Conservation (phyloP, 2,113 vertebrate genomes). For the Manacus vitellinus region DNA sequence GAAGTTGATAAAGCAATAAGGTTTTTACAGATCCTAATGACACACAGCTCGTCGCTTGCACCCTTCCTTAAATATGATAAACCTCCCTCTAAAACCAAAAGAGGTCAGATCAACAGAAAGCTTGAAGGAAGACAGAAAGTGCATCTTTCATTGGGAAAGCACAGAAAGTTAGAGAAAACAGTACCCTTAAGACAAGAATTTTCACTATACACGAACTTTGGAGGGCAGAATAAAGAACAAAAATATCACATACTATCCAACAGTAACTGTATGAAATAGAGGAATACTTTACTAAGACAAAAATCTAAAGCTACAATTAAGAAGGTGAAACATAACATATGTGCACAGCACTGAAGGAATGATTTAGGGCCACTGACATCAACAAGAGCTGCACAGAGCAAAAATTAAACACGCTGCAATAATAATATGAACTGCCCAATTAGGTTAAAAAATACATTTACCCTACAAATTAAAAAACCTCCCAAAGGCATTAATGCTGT, state of each 20-base stretch:
- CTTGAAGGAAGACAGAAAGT: background rate
- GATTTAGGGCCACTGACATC: background rate
- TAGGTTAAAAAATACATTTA: constrained; percentile 45
- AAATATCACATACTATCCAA: background rate
- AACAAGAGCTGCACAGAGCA: background rate
- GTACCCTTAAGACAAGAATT: background rate
- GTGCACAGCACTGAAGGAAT: constrained; percentile 4
- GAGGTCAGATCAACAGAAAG: background rate
- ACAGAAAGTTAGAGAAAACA: background rate
- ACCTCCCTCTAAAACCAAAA: background rate
- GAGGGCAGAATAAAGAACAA: background rate
- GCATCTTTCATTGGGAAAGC: background rate
- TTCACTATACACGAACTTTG: background rate
- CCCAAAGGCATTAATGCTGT: constrained; percentile 35
- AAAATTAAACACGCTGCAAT: constrained; percentile 1
- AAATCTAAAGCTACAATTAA: background rate
- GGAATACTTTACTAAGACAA: background rate
- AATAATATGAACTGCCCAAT: constrained; percentile 14
- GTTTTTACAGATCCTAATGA: background rate
- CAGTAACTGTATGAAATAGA: background rate
- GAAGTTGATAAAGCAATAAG: background rate
- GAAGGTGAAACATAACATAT: background rate
- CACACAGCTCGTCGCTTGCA: background rate
- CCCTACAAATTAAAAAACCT: constrained; percentile 44
- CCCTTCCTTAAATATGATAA: background rate